Evolutionary conservation across 2,113 vertebrate genomes (phyloP), one percentile per base, ranked within the genome.

Genomic region (Mormyrus iriodes): DNA sequence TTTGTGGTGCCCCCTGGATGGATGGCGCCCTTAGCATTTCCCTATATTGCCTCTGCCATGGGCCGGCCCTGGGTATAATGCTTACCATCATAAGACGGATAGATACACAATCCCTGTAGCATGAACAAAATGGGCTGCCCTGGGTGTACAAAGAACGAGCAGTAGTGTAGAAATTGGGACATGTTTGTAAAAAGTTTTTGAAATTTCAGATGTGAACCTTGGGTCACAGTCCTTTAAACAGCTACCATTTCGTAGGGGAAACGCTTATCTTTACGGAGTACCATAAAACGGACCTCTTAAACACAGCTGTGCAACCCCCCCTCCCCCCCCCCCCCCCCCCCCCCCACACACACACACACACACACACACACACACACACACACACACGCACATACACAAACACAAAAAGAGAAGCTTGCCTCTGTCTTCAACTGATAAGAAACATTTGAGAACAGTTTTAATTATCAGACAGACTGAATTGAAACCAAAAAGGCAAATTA

Each of bases 131-230:
- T 76, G 73, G 35, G 73, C 15, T 79, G 73, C 31, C 35, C 35
- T 79, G 1, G 73, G 73, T 39, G n/a, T 10, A 69, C 24, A 31
- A 65, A 13, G 17, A 53, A 53, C 52, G 10, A 53, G 52, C 52
- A 17, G n/a, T n/a, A 9, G 91, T 58, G 91, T 92, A 88, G 19
- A 85, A 91, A 88, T 65, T 12, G 46, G 53, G 87, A 39, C 46
- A 49, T 76, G 42, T 89, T 83, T 76, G 88, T 88, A 89, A 48
- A 31, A 21, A 24, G 55, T 31, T 88, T 85, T 21, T 85, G 69
- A 4, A 39, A 90, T 88, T 89, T 55, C 91, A 91, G 31, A 92
- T 90, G 90, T 87, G 61, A 92, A 53, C 79, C 39, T 8, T n/a
- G 27, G 44, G 83, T 87, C 88, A 79, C 46, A 49, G 69, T 61